Percentiles rank a stretch among this genome's conserved stretches.
phyloP scores from a whole-genome alignment of 2,888 invertebrate genomes.

The Coelopa pilipes region DNA sequence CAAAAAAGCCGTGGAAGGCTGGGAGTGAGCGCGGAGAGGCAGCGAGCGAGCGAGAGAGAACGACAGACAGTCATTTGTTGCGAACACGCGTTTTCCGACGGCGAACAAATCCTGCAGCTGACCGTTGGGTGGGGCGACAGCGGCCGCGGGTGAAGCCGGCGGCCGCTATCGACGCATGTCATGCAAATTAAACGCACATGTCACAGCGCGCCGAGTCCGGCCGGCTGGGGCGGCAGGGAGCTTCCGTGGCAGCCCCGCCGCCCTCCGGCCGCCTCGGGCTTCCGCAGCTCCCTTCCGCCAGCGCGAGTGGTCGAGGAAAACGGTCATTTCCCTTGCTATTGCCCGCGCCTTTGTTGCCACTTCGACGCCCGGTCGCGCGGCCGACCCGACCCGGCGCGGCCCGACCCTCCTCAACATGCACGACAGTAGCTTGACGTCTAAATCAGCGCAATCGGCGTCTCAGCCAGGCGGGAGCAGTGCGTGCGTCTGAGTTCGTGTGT shows the following conservation, averaged over 20 bases:
- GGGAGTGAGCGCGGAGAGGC: background rate
- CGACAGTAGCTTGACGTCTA: slow-evolving; percentile 61
- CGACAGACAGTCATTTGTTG: slow-evolving; percentile 31
- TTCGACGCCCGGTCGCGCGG: slow-evolving; percentile 18
- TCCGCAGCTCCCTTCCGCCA: too few relatives aligned
- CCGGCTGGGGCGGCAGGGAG: background rate
- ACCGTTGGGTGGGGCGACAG: slow-evolving; percentile 16
- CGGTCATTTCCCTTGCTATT: slow-evolving; percentile 37
- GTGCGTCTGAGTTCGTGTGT: background rate
- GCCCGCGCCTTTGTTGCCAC: slow-evolving; percentile 42
- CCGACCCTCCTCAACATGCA: slow-evolving; percentile 58
- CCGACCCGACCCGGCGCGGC: background rate
- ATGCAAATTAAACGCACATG: slow-evolving; percentile 65
- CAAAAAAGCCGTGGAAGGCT: background rate
- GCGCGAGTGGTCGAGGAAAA: too few relatives aligned
- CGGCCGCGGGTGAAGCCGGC: slow-evolving; percentile 45
- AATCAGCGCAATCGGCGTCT: slow-evolving; percentile 62
- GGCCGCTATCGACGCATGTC: slow-evolving; percentile 54
- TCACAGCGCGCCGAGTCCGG: slow-evolving; percentile 38
- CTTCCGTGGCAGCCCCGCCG: too few relatives aligned
- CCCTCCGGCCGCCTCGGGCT: too few relatives aligned
- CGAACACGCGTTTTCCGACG: slow-evolving; percentile 40
- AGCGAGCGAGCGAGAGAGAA: background rate
- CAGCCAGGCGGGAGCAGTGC: slow-evolving; percentile 42
- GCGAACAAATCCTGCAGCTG: slow-evolving; percentile 40